A percentile compares a stretch with the other conserved stretches of the same genome.
phyloP scores from a whole-genome alignment of 2,888 invertebrate genomes.

The Xanthia togata region DNA sequence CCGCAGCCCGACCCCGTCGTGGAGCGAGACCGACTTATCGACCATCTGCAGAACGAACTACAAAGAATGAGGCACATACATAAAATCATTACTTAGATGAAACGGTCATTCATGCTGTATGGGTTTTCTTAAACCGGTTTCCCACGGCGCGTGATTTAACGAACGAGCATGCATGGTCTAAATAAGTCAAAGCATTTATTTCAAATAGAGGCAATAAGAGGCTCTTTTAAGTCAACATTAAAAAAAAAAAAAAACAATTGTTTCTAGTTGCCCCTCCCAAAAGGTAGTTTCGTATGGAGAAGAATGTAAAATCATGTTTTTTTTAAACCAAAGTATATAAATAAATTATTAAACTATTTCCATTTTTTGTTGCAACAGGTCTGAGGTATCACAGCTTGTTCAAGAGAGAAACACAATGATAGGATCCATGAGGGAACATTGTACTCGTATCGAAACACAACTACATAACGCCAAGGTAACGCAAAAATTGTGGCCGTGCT shows the following conservation, averaged over 20 bases:
- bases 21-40: slow-evolving; percentile 94
- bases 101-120: not conserved
- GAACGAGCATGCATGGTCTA: not conserved
- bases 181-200: not conserved
- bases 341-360: not conserved
- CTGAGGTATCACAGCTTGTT: slow-evolving; percentile 82
- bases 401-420: slow-evolving; percentile 85
- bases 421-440: slow-evolving; percentile 85
- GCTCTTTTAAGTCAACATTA: too few species aligned
- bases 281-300: too few species aligned
- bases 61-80: slow-evolving; percentile 91
- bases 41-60: slow-evolving; percentile 94
- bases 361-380: slow-evolving; percentile 64
- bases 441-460: slow-evolving; percentile 81
- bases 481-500: not conserved
- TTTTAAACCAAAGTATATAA: not conserved
- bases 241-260: too few species aligned
- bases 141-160: not conserved
- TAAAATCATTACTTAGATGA: not conserved
- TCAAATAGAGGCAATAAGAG: too few species aligned
- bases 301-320: not conserved
- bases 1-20: slow-evolving; percentile 87
- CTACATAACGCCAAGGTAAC: slow-evolving; percentile 80
- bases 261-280: too few species aligned
- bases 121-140: not conserved